Conservation (phyloP, 2,888 invertebrate species). For the Nomada flava region DNA sequence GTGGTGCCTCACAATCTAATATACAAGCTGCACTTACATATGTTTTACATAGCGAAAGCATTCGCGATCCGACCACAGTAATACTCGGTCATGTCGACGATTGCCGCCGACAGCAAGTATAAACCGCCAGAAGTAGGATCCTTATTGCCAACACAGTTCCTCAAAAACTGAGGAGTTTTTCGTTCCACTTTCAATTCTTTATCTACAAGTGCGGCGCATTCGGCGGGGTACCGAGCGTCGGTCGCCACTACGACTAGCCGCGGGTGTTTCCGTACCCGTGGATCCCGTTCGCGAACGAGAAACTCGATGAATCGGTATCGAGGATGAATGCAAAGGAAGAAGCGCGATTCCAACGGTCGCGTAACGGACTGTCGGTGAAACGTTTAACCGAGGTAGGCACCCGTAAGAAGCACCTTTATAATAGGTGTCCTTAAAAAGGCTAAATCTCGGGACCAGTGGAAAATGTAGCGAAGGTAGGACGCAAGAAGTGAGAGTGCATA, state of each 20-base stretch:
- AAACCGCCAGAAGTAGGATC: neutral
- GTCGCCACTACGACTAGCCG: neutral
- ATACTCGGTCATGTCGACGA: conserved; percentile 9
- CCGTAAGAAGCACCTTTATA: neutral
- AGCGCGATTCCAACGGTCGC: neutral
- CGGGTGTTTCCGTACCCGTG: neutral
- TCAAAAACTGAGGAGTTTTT: conserved; percentile 2
- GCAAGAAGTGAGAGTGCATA: conserved; percentile 61
- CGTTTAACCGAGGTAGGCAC: neutral
- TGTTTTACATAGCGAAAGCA: conserved; percentile 41
- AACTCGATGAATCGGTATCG: conserved; percentile 3
- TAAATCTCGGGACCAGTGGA: conserved; percentile 7
- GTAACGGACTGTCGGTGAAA: conserved; percentile 3
- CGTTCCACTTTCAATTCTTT: conserved; percentile 23
- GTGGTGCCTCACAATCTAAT: neutral
- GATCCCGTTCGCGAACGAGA: neutral
- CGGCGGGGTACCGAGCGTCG: neutral
- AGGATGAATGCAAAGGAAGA: conserved; percentile 5
- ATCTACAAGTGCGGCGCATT: neutral
- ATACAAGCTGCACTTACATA: neutral
- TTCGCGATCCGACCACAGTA: neutral
- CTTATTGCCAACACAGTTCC: conserved; percentile 18
- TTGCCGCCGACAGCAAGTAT: conserved; percentile 16
- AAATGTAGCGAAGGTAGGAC: conserved; percentile 28
- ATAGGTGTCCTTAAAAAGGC: conserved; percentile 18